Evolutionary conservation across 2,888 invertebrate genomes (phyloP).

Genomic region (Plagodis dolabraria): DNA sequence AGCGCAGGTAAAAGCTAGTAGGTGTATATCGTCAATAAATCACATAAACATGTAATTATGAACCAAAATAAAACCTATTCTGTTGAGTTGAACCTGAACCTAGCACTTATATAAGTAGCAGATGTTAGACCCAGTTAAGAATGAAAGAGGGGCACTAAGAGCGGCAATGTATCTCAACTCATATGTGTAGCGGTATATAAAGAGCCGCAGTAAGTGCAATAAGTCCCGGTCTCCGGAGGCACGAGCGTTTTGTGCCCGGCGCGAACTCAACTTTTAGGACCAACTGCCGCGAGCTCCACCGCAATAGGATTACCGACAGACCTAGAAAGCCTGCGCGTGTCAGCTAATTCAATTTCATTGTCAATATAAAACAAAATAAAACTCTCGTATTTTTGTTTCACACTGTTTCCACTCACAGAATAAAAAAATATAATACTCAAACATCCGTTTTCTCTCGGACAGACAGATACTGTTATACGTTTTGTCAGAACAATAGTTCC

Average conservation of each 20-base stretch:
- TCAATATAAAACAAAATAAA: constrained; percentile 57
- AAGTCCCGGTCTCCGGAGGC: constrained; percentile 54
- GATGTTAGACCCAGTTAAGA: constrained; percentile 14
- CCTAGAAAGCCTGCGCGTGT: constrained; percentile 65
- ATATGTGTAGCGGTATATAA: constrained; percentile 7
- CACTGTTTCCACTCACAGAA: constrained; percentile 40
- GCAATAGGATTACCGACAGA: constrained; percentile 77
- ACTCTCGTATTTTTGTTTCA: constrained; percentile 41
- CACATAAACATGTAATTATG: no score
- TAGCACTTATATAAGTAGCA: neutral
- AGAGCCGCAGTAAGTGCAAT: constrained; percentile 39
- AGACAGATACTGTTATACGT: constrained; percentile 30
- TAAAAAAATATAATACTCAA: constrained; percentile 39
- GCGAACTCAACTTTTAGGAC: constrained; percentile 65
- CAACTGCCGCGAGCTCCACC: constrained; percentile 66
- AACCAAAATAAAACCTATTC: neutral
- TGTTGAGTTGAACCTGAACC: no score
- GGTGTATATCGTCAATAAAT: no score
- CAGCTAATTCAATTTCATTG: constrained; percentile 72
- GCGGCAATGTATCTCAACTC: constrained; percentile 9
- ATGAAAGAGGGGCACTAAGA: constrained; percentile 17
- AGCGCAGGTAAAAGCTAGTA: no score
- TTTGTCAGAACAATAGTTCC: constrained; percentile 39
- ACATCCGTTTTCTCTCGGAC: constrained; percentile 11
- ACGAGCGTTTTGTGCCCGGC: constrained; percentile 58